phyloP scores from a whole-genome alignment of 2,113 vertebrate genomes.

The Columba livia region DNA sequence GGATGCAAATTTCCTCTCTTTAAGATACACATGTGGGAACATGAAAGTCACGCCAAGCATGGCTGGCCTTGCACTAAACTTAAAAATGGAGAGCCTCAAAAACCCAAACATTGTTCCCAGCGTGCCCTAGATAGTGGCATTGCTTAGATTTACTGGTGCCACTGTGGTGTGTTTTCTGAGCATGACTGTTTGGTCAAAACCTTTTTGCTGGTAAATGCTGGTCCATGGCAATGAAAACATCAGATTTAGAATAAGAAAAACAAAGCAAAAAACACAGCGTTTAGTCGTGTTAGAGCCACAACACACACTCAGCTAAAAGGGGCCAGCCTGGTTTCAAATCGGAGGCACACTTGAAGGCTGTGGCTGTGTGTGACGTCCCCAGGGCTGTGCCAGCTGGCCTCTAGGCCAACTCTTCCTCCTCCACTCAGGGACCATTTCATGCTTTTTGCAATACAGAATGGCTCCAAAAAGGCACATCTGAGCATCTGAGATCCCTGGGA shows the following conservation, averaged over 20 bases:
- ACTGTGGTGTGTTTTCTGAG: neutral
- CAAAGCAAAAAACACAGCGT: neutral
- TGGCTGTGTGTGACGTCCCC: neutral
- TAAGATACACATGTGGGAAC: neutral
- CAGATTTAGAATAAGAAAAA: neutral
- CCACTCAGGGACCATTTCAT: neutral
- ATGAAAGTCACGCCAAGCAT: neutral
- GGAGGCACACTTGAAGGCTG: neutral
- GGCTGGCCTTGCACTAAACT: neutral
- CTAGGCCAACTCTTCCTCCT: neutral
- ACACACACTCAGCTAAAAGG: neutral
- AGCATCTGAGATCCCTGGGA: accelerated
- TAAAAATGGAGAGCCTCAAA: neutral
- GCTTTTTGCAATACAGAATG: neutral
- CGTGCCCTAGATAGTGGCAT: neutral
- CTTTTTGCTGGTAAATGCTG: neutral
- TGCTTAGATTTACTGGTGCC: neutral
- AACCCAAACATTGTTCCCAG: neutral
- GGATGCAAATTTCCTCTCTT: neutral
- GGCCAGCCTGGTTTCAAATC: neutral
- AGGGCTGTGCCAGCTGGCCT: neutral
- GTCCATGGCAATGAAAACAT: neutral
- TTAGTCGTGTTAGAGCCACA: neutral
- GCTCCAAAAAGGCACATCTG: neutral
- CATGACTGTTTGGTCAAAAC: neutral